Percentiles rank a stretch among this genome's conserved stretches.
Evolutionary conservation across 2,888 invertebrate species (phyloP).

Genomic region (Pterostichus madidus): DNA sequence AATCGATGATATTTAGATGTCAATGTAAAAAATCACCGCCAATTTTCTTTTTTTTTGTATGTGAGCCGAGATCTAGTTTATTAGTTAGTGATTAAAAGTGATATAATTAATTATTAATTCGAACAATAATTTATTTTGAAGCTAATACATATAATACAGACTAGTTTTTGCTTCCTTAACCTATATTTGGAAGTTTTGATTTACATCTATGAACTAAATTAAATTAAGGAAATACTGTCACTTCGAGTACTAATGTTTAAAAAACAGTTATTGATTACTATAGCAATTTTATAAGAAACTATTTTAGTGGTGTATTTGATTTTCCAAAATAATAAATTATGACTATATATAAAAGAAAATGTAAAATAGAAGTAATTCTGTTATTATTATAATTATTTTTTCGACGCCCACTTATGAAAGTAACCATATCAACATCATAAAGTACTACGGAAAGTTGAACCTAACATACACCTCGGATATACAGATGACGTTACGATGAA

Average conservation of each 20-base stretch:
- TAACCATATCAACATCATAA: no score
- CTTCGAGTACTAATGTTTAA: constrained; percentile 1
- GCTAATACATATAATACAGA: constrained; percentile 17
- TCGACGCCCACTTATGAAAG: no score
- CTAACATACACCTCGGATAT: no score
- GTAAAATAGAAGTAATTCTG: no score
- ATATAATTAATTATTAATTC: constrained; percentile 44
- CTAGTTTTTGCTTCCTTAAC: constrained; percentile 33
- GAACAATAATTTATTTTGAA: constrained; percentile 43
- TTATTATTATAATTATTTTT: no score
- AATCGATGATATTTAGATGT: constrained; percentile 32
- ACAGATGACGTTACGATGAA: no score
- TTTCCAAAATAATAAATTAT: no score
- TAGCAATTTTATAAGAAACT: background rate
- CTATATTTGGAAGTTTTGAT: constrained; percentile 32
- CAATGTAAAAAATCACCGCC: constrained; percentile 10
- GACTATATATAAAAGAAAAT: no score
- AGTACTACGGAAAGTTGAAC: no score
- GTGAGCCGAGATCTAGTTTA: constrained; percentile 1
- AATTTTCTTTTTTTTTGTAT: constrained; percentile 19
- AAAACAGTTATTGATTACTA: background rate
- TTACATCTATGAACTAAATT: constrained; percentile 21
- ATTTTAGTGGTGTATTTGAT: no score
- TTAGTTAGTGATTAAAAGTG: constrained; percentile 20
- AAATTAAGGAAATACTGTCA: constrained; percentile 28